phyloP scores from a whole-genome alignment of 2,888 invertebrate species.

The Acleris holmiana region DNA sequence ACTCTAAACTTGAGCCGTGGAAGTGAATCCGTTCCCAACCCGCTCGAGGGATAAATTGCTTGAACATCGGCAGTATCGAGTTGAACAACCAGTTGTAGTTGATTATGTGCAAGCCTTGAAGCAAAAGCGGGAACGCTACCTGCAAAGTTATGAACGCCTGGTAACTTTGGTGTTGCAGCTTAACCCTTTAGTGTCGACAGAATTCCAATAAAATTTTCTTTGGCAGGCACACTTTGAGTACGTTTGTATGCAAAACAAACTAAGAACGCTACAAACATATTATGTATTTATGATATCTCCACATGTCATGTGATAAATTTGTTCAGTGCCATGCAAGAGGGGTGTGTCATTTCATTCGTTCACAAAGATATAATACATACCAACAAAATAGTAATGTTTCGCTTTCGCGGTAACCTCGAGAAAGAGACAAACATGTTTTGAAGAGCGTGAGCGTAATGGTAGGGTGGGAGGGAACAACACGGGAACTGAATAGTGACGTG shows the following conservation, averaged over 20 bases:
- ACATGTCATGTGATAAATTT: too few species aligned
- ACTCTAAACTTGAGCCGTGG: slow-evolving; percentile 68
- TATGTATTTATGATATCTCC: too few species aligned
- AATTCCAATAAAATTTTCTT: too few species aligned
- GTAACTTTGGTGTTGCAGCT: slow-evolving; percentile 34
- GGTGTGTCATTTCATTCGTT: too few species aligned
- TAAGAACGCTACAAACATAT: too few species aligned
- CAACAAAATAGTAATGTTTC: background rate
- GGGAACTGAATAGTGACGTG: background rate
- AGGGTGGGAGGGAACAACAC: too few species aligned
- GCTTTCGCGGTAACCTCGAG: too few species aligned
- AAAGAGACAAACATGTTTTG: too few species aligned
- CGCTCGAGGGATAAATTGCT: slow-evolving; percentile 87
- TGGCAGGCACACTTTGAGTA: too few species aligned
- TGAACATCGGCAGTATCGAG: slow-evolving; percentile 89
- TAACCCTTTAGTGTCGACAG: slow-evolving; percentile 32
- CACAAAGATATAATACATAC: background rate
- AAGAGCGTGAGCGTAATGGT: too few species aligned
- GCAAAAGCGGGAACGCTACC: slow-evolving; percentile 89
- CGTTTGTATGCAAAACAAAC: too few species aligned
- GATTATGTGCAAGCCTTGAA: slow-evolving; percentile 89
- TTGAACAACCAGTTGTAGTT: slow-evolving; percentile 92
- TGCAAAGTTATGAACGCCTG: slow-evolving; percentile 55
- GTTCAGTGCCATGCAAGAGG: too few species aligned
- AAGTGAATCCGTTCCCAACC: slow-evolving; percentile 84